A percentile compares a stretch with the other conserved stretches of the same genome.
These are phyloP conservation scores for Rhodophaea formosa DNA, from an alignment of 2,888 invertebrate genomes.

Conservation along the genomic window DNA sequence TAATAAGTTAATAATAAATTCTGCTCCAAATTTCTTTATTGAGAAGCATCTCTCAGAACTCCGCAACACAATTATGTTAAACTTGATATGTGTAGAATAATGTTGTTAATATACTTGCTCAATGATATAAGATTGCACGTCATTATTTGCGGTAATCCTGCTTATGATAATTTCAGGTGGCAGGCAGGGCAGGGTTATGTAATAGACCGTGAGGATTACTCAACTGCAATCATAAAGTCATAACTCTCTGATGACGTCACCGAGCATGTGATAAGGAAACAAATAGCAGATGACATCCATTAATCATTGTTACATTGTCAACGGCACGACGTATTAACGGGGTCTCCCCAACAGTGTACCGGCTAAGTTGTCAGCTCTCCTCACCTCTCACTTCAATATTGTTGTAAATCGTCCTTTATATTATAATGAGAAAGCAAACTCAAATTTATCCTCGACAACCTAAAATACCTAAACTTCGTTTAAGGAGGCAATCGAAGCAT, in stretches of 20 bases:
- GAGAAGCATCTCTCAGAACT: not conserved
- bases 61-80: not conserved
- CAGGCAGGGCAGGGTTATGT: not conserved
- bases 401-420: conserved; percentile 1
- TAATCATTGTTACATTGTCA: conserved; percentile 53
- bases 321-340: too few relatives aligned
- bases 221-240: conserved; percentile 10
- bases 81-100: not conserved
- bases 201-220: conserved; percentile 14
- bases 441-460: too few relatives aligned
- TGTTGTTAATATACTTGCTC: not conserved
- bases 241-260: conserved; percentile 17
- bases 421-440: not conserved
- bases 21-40: not conserved
- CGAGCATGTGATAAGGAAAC: conserved; percentile 37
- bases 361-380: not conserved
- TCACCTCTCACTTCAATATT: not conserved
- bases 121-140: not conserved
- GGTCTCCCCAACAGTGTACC: conserved; percentile 13
- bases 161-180: not conserved
- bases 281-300: conserved; percentile 52
- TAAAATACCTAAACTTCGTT: too few relatives aligned
- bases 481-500: too few relatives aligned
- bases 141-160: not conserved
- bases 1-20: conserved; percentile 2